These are phyloP conservation scores for Tinea semifulvella DNA, from an alignment of 2,888 invertebrate species.

Conservation along the genomic window DNA sequence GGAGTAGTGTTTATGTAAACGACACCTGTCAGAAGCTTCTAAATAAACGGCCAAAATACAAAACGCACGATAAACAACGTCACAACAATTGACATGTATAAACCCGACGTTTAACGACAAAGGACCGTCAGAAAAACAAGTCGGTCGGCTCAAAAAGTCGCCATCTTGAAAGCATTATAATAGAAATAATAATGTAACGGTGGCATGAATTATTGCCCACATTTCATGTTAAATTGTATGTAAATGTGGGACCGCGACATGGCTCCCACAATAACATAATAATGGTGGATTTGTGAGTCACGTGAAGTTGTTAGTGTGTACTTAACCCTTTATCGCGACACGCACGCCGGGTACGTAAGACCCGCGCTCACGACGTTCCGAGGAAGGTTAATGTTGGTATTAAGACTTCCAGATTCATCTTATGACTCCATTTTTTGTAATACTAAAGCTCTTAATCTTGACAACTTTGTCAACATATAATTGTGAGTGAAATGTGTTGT, in stretches of 20 bases:
- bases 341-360: slow-evolving; percentile 43
- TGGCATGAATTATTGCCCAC: slow-evolving; percentile 60
- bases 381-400: slow-evolving; percentile 5
- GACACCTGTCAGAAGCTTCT: slow-evolving; percentile 3
- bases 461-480: too few species aligned
- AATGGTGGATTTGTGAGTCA: slow-evolving; percentile 66
- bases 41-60: not conserved
- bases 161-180: slow-evolving; percentile 58
- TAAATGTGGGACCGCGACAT: slow-evolving; percentile 58
- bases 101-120: slow-evolving; percentile 8
- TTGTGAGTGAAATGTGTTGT: too few species aligned
- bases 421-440: too few species aligned
- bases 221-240: slow-evolving; percentile 67
- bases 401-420: too few species aligned
- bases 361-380: slow-evolving; percentile 2
- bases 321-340: slow-evolving; percentile 66
- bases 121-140: slow-evolving; percentile 8
- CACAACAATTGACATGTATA: slow-evolving; percentile 8
- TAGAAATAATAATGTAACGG: slow-evolving; percentile 59
- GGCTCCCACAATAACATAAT: slow-evolving; percentile 66
- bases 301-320: slow-evolving; percentile 65
- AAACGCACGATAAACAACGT: slow-evolving; percentile 7
- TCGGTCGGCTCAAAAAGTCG: slow-evolving; percentile 42
- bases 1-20: too few species aligned
- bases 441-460: too few species aligned